Evolutionary conservation across 1,140 invertebrate species (phyloP).

Genomic region (Matsumurasca onukii): DNA sequence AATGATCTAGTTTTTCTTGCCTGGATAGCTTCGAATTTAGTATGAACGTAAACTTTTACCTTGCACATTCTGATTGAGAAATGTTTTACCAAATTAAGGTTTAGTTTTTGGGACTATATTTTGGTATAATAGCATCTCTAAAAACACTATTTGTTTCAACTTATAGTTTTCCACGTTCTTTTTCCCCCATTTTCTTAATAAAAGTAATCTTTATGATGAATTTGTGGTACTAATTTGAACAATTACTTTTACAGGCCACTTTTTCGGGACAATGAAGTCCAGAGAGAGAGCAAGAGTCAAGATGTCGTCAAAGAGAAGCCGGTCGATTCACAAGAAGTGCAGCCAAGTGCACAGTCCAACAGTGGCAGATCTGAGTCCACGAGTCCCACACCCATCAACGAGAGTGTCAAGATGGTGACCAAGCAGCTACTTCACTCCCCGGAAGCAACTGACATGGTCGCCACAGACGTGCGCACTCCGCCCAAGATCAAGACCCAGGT

Average conservation of each 20-base stretch:
- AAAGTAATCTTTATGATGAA: too few relatives aligned
- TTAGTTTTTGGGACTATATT: too few relatives aligned
- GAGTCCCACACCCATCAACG: slow-evolving; percentile 46
- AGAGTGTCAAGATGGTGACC: slow-evolving; percentile 57
- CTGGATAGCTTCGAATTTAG: too few relatives aligned
- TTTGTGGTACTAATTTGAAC: too few relatives aligned
- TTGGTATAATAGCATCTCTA: too few relatives aligned
- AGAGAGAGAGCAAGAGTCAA: slow-evolving; percentile 38
- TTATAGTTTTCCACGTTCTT: too few relatives aligned
- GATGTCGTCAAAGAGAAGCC: slow-evolving; percentile 29
- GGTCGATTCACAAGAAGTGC: slow-evolving; percentile 40
- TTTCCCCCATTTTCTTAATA: too few relatives aligned
- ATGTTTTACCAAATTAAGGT: too few relatives aligned
- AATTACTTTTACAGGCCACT: slow-evolving; percentile 34
- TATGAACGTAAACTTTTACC: too few relatives aligned
- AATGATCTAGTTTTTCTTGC: too few relatives aligned
- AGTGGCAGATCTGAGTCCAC: slow-evolving; percentile 34
- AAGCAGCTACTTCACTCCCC: slow-evolving; percentile 52
- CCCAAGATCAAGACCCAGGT: slow-evolving; percentile 54
- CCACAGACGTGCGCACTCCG: slow-evolving; percentile 59
- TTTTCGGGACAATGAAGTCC: slow-evolving; percentile 17
- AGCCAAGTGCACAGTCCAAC: slow-evolving; percentile 37
- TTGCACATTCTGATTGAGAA: too few relatives aligned
- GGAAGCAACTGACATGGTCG: slow-evolving; percentile 45
- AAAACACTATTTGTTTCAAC: too few relatives aligned